A percentile compares a stretch with the other conserved stretches of the same genome.
These are phyloP conservation scores for Eugnorisma glareosa DNA, from an alignment of 2,888 invertebrate genomes.

Conservation along the genomic window DNA sequence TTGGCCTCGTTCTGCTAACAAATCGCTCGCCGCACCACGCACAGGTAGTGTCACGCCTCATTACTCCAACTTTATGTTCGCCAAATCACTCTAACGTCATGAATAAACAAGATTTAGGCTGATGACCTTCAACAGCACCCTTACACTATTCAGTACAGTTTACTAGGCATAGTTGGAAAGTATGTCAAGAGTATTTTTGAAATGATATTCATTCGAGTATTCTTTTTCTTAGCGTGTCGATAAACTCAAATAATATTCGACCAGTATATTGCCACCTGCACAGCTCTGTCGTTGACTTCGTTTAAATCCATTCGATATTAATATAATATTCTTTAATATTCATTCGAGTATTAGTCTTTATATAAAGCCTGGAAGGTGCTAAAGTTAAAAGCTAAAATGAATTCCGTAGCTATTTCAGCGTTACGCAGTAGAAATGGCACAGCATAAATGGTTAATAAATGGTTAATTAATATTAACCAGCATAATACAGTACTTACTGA, in stretches of 20 bases:
- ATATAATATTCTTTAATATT: too few species aligned
- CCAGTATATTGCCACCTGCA: too few species aligned
- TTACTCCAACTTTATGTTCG: constrained; percentile 83
- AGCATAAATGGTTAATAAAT: too few species aligned
- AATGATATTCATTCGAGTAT: constrained; percentile 17
- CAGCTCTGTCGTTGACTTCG: too few species aligned
- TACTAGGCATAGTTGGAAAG: not conserved
- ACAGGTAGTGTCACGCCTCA: constrained; percentile 86
- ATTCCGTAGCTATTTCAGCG: constrained; percentile 28
- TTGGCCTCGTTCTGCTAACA: constrained; percentile 79
- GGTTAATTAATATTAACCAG: constrained; percentile 55
- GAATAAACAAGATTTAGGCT: constrained; percentile 81
- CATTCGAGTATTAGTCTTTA: too few species aligned
- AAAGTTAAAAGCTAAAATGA: constrained; percentile 41
- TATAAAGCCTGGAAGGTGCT: constrained; percentile 22
- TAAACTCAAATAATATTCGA: too few species aligned
- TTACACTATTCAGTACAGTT: constrained; percentile 51
- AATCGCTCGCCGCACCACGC: constrained; percentile 80
- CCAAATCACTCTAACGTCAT: constrained; percentile 82
- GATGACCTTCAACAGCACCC: constrained; percentile 65
- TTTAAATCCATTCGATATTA: too few species aligned
- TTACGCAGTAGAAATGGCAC: constrained; percentile 40
- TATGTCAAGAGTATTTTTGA: constrained; percentile 28
- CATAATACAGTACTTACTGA: constrained; percentile 31
- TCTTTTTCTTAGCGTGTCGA: too few species aligned